Conservation (phyloP, 2,888 invertebrate species). For the Brenthis ino region DNA sequence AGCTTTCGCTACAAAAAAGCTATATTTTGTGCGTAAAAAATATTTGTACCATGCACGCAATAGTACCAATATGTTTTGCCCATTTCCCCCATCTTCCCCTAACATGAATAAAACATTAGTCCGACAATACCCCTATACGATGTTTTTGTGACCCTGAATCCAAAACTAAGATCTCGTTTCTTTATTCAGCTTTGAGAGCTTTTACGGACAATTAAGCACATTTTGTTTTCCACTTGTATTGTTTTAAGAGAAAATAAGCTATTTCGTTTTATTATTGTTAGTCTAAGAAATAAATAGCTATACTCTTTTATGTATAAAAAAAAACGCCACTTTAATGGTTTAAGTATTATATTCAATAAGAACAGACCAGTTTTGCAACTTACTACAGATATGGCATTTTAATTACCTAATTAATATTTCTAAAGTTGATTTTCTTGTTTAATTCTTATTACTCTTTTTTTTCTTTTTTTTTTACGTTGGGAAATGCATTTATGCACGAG, state of each 20-base stretch:
- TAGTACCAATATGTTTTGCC: constrained; percentile 38
- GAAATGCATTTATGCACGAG: too few relatives aligned
- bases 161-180: constrained; percentile 35
- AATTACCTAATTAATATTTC: too few relatives aligned
- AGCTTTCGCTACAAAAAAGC: constrained; percentile 7
- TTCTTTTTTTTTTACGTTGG: too few relatives aligned
- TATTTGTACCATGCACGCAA: constrained; percentile 38
- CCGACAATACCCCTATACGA: constrained; percentile 33
- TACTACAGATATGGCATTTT: too few relatives aligned
- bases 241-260: constrained; percentile 20
- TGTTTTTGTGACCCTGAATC: constrained; percentile 38
- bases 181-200: constrained; percentile 33
- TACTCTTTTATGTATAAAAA: neutral
- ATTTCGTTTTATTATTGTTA: constrained; percentile 10
- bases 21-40: constrained; percentile 20
- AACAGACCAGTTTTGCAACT: too few relatives aligned
- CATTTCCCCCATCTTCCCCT: constrained; percentile 29
- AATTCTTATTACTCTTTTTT: too few relatives aligned
- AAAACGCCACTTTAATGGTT: neutral
- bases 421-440: too few relatives aligned
- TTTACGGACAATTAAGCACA: constrained; percentile 38
- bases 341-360: too few relatives aligned
- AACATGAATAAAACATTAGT: constrained; percentile 41
- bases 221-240: constrained; percentile 32
- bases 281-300: neutral